Percentiles rank a stretch among this genome's conserved stretches.
These are phyloP conservation scores for Drosophila tani DNA, from an alignment of 1,140 invertebrate species.

Conservation along the genomic window DNA sequence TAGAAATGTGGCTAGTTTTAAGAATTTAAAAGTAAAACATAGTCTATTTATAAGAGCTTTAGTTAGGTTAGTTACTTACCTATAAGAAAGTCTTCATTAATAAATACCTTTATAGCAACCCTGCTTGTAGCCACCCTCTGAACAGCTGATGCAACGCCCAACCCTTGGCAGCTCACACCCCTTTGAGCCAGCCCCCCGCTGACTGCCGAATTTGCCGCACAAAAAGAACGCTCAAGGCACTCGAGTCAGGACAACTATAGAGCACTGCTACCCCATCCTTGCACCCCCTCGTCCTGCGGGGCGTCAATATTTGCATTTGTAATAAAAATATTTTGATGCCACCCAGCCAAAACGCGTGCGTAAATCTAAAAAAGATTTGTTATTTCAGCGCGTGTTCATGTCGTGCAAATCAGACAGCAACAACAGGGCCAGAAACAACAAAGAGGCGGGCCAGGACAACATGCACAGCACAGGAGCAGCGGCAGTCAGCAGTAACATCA, in stretches of 20 bases:
- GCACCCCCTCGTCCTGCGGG: constrained; percentile 11
- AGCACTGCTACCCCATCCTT: constrained; percentile 6
- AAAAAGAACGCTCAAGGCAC: constrained; percentile 26
- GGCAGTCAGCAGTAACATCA: constrained; percentile 30
- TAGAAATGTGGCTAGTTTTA: background rate
- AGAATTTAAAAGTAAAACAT: background rate
- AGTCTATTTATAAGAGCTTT: background rate
- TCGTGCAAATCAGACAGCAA: constrained; percentile 53
- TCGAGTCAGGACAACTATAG: constrained; percentile 34
- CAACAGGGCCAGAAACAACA: constrained; percentile 40
- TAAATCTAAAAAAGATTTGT: constrained; percentile 82
- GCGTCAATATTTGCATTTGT: constrained; percentile 83
- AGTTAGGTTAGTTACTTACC: rapidly evolving
- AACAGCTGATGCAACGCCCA: constrained; percentile 23
- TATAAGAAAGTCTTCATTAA: rapidly evolving
- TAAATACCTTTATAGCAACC: constrained; percentile 22
- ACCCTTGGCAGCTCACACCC: background rate
- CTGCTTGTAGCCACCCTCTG: background rate
- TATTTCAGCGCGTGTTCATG: constrained; percentile 67
- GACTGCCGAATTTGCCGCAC: constrained; percentile 42
- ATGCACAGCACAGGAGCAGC: constrained; percentile 23
- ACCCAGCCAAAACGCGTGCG: constrained; percentile 66
- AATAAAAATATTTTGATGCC: constrained; percentile 83
- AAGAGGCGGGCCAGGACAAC: constrained; percentile 31
- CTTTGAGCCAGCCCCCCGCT: background rate